Evolutionary conservation across 2,888 invertebrate genomes (phyloP).

Genomic region (Thelaira solivaga): DNA sequence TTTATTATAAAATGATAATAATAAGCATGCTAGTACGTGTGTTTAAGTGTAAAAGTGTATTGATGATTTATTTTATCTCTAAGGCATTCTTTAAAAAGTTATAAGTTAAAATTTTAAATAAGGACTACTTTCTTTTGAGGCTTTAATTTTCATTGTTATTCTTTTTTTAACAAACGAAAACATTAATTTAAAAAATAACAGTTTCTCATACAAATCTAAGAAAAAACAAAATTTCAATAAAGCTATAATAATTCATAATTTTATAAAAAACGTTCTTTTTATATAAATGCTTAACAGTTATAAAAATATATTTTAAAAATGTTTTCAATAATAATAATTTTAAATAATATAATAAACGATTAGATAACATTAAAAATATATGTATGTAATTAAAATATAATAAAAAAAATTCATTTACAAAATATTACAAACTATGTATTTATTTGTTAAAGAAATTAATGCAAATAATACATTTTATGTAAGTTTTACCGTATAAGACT

Average conservation of each 20-base stretch:
- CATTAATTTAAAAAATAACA: conserved; percentile 41
- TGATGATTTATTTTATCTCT: not conserved
- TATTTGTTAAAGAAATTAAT: conserved; percentile 26
- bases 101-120: conserved; percentile 31
- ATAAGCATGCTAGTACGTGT: conserved; percentile 35
- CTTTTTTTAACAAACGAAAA: conserved; percentile 36
- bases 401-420: conserved; percentile 60
- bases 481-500: conserved; percentile 19
- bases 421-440: conserved; percentile 55
- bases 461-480: conserved; percentile 48
- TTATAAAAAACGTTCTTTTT: conserved; percentile 18
- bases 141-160: not conserved
- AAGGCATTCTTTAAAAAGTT: conserved; percentile 31
- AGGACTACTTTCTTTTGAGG: conserved; percentile 49
- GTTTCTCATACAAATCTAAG: conserved; percentile 42
- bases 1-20: conserved; percentile 52
- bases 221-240: conserved; percentile 56
- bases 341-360: conserved; percentile 46
- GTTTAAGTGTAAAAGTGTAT: not conserved
- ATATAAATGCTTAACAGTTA: conserved; percentile 35
- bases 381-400: conserved; percentile 57
- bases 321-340: conserved; percentile 29
- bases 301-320: conserved; percentile 18
- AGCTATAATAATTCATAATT: conserved; percentile 58
- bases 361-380: conserved; percentile 59